These are phyloP conservation scores for Macroglossus sobrinus DNA, from an alignment of 2,113 vertebrate species.

Conservation along the genomic window DNA sequence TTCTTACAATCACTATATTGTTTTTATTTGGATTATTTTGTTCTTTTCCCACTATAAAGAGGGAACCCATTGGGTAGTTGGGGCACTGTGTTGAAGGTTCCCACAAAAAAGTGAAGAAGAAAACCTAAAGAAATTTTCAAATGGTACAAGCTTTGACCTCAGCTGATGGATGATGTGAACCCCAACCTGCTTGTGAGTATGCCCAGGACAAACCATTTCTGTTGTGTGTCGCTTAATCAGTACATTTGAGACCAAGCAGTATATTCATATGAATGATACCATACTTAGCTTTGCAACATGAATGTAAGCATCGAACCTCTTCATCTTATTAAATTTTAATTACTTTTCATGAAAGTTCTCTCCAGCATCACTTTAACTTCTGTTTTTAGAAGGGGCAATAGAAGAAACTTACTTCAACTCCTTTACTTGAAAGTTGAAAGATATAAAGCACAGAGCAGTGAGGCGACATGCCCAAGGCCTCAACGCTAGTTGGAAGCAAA, in stretches of 20 bases:
- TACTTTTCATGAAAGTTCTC: background rate
- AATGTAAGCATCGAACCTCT: background rate
- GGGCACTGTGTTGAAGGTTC: background rate
- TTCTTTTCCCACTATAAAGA: background rate
- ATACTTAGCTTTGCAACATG: background rate
- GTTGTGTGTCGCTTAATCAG: background rate
- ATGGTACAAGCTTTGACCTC: background rate
- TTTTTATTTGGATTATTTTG: background rate
- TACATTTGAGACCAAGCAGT: background rate
- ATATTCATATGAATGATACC: background rate
- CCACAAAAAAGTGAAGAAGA: background rate
- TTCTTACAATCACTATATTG: background rate
- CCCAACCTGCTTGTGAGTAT: background rate
- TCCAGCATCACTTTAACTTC: background rate
- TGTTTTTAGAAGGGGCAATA: background rate
- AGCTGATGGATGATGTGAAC: background rate
- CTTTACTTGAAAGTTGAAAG: background rate
- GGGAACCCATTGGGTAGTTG: background rate
- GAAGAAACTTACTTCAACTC: background rate
- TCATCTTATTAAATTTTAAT: background rate
- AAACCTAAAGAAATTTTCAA: background rate
- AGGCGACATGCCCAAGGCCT: background rate
- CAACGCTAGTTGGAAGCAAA: background rate
- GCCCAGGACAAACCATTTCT: background rate
- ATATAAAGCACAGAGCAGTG: background rate